Conservation (phyloP, 2,113 vertebrate species). For the Protobothrops flavoviridis region DNA sequence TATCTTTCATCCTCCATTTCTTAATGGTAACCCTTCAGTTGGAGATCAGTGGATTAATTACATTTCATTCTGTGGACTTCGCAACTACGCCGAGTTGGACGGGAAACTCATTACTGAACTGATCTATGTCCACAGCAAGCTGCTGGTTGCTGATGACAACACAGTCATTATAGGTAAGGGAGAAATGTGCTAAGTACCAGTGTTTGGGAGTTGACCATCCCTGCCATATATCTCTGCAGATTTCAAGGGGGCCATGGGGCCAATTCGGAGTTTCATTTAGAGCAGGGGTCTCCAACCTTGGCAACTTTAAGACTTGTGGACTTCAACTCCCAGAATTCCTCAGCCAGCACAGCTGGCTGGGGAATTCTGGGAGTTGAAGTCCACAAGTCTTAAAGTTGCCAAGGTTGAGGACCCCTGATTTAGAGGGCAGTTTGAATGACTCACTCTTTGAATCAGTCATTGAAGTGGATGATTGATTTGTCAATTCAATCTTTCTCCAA, state of each 20-base stretch:
- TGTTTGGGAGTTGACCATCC: not conserved
- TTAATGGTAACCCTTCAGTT: constrained; percentile 73
- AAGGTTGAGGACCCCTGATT: not conserved
- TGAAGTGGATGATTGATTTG: not conserved
- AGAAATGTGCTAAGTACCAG: not conserved
- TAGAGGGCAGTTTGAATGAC: not conserved
- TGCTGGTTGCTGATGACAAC: constrained; percentile 93
- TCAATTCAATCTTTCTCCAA: not conserved
- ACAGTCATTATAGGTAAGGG: constrained; percentile 93
- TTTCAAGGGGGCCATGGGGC: not conserved
- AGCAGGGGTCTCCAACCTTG: not conserved
- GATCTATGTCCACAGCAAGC: constrained; percentile 97
- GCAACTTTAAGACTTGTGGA: too few species aligned
- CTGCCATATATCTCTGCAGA: not conserved
- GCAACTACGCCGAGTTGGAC: constrained; percentile 89
- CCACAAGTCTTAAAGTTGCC: too few species aligned
- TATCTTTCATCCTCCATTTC: not conserved
- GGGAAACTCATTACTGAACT: constrained; percentile 89
- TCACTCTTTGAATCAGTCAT: not conserved
- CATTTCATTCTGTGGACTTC: constrained; percentile 90
- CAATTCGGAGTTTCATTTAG: not conserved
- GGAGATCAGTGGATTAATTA: constrained; percentile 95
- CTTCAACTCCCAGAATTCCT: too few species aligned
- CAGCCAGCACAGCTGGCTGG: too few species aligned
- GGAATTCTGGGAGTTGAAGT: too few species aligned